These are phyloP conservation scores for Eptesicus fuscus DNA, from an alignment of 2,113 vertebrate genomes.

Conservation along the genomic window DNA sequence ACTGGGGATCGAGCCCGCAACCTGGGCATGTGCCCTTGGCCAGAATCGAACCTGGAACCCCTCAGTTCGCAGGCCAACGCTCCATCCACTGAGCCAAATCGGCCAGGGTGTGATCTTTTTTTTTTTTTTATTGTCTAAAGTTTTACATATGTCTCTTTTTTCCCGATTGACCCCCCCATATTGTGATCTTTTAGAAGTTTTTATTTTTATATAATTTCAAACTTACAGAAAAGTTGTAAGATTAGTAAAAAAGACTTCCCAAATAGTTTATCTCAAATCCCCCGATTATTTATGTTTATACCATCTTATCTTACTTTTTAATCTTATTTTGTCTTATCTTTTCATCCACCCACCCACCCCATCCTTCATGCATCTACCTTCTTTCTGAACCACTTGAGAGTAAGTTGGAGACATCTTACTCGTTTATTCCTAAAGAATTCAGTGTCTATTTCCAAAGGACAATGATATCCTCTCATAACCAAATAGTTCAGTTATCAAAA, in stretches of 20 bases:
- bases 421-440: background rate
- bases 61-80: too few relatives aligned
- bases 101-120: too few relatives aligned
- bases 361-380: background rate
- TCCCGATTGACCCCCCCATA: too few relatives aligned
- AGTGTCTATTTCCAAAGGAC: background rate
- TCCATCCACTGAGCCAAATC: too few relatives aligned
- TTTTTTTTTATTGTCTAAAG: too few relatives aligned
- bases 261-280: background rate
- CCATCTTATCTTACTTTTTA: too few relatives aligned
- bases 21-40: too few relatives aligned
- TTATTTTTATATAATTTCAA: background rate
- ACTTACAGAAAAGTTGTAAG: background rate
- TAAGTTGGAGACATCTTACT: background rate
- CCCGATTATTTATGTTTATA: background rate
- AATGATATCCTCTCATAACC: background rate
- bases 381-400: background rate
- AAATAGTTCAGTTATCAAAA: background rate
- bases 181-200: too few relatives aligned
- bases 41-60: too few relatives aligned
- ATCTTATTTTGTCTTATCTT: background rate
- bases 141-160: too few relatives aligned
- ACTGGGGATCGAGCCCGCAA: too few relatives aligned
- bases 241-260: background rate
- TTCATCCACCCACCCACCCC: background rate